Conservation (phyloP, 2,797 vertebrate genomes). For the Apogon hyalosoma region DNA sequence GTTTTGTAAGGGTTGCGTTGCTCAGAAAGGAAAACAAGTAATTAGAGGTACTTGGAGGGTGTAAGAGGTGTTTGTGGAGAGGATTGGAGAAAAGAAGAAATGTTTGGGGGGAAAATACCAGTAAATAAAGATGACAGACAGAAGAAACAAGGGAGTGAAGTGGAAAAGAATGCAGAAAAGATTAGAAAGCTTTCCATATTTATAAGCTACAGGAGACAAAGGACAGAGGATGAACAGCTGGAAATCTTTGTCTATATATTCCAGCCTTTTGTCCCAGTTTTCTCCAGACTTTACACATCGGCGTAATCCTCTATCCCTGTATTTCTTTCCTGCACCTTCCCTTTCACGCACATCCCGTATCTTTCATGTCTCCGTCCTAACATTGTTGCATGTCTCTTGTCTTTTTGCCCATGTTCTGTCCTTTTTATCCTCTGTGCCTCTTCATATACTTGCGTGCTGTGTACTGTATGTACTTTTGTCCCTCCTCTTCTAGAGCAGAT, state of each 20-base stretch:
- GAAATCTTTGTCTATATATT: background rate
- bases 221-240: no score
- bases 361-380: constrained; percentile 24
- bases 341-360: background rate
- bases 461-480: constrained; percentile 16
- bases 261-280: background rate
- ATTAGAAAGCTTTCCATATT: no score
- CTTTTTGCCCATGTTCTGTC: constrained; percentile 18
- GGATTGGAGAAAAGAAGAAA: no score
- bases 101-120: no score
- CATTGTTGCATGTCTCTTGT: constrained; percentile 30
- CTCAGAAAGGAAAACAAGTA: no score
- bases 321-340: constrained; percentile 6
- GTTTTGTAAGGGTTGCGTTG: no score
- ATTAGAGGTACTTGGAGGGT: no score
- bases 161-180: no score
- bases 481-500: constrained; percentile 32
- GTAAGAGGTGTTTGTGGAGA: no score
- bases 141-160: no score
- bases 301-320: constrained; percentile 1
- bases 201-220: no score
- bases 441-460: background rate
- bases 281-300: background rate
- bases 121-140: no score
- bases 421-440: constrained; percentile 17